A percentile compares a stretch with the other conserved stretches of the same genome.
Evolutionary conservation across 92 coral and sea anemone species (phyloP).

Genomic region (Phymanthus crucifer): DNA sequence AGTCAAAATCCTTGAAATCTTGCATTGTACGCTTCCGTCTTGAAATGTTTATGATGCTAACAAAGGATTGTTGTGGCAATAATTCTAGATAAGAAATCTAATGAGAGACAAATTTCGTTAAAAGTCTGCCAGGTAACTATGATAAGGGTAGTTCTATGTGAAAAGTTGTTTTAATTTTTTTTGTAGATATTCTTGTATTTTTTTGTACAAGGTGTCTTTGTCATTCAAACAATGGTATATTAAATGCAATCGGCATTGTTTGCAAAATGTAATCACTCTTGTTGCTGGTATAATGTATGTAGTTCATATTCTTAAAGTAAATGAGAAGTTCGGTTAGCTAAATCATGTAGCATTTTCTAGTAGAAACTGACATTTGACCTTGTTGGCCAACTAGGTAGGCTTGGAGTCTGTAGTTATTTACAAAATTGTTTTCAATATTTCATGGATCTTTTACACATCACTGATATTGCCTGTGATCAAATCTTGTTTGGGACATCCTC

Average conservation of each 20-base stretch:
- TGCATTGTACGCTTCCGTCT: slow-evolving; percentile 8
- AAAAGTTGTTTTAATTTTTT: not conserved
- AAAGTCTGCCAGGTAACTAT: not conserved
- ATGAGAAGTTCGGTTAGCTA: not conserved
- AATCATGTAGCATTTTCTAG: not conserved
- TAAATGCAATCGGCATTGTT: not conserved
- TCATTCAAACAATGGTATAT: not conserved
- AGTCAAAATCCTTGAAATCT: slow-evolving; percentile 7
- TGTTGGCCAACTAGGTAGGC: not conserved
- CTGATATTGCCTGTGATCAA: not conserved
- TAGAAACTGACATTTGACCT: not conserved
- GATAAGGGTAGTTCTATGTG: not conserved
- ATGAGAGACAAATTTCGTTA: not conserved
- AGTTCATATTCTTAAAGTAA: not conserved
- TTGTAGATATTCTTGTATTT: not conserved
- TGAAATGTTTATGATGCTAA: slow-evolving; percentile 1
- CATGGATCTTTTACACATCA: too few relatives aligned
- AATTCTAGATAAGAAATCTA: not conserved
- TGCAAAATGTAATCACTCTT: not conserved
- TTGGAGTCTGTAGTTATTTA: not conserved
- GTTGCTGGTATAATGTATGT: not conserved
- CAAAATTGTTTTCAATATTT: not conserved
- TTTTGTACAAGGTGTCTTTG: not conserved
- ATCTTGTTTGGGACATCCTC: not conserved
- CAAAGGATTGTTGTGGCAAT: not conserved